phyloP scores from a whole-genome alignment of 2,113 vertebrate genomes.

The Pan troglodytes region DNA sequence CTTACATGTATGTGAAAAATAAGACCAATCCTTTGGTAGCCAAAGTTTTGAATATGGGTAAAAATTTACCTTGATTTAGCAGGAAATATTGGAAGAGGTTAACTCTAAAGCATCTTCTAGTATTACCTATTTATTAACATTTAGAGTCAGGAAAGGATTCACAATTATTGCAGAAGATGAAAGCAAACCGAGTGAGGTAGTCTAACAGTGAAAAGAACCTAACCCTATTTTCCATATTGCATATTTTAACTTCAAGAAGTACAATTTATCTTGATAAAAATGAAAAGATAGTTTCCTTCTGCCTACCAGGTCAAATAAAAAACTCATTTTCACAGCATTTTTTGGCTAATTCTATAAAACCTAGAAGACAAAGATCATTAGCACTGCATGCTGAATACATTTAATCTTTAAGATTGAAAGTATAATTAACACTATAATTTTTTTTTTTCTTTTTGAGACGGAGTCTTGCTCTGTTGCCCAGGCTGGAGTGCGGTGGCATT shows the following conservation, averaged over 20 bases:
- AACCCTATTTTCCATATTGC: neutral
- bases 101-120: neutral
- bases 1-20: neutral
- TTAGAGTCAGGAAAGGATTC: constrained; percentile 21
- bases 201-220: neutral
- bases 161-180: constrained; percentile 14
- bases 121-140: neutral
- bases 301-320: neutral
- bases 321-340: neutral
- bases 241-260: neutral
- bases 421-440: neutral
- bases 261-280: neutral
- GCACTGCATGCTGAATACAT: neutral
- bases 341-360: neutral
- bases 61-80: constrained; percentile 1
- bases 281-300: neutral
- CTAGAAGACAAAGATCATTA: neutral
- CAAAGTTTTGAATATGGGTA: neutral
- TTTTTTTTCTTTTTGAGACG: no score
- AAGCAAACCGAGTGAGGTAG: neutral
- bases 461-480: no score
- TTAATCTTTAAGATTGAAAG: neutral
- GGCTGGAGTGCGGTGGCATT: no score
- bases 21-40: neutral
- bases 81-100: neutral